phyloP scores from a whole-genome alignment of 2,888 invertebrate genomes.

The Ormyrus nitidulus region DNA sequence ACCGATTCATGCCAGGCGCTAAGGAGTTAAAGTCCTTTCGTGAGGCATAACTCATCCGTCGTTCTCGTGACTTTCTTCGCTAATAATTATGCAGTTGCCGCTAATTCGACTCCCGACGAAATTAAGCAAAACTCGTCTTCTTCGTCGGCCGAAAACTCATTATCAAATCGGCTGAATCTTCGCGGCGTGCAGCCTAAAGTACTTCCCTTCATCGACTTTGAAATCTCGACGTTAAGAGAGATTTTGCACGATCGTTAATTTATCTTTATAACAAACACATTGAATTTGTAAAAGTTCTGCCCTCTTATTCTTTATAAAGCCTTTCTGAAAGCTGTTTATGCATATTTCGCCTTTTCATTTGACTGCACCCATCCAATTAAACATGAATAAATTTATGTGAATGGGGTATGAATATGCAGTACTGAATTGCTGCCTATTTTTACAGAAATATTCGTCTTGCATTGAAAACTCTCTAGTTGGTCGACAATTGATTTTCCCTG shows the following conservation, averaged over 20 bases:
- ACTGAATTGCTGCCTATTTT: slow-evolving; percentile 3
- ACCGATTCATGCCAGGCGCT: background rate
- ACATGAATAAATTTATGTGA: background rate
- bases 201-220: background rate
- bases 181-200: background rate
- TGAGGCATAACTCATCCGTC: slow-evolving; percentile 13
- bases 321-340: no score
- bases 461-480: background rate
- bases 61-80: slow-evolving; percentile 31
- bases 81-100: slow-evolving; percentile 40
- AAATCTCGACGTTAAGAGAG: background rate
- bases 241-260: background rate
- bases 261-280: no score
- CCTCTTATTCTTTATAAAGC: no score
- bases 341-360: slow-evolving; percentile 8
- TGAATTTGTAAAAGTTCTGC: no score
- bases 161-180: slow-evolving; percentile 16
- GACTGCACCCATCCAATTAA: slow-evolving; percentile 14
- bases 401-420: slow-evolving; percentile 11
- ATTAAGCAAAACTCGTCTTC: slow-evolving; percentile 36
- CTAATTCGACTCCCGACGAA: slow-evolving; percentile 20
- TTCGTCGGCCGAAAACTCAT: slow-evolving; percentile 13
- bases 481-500: background rate
- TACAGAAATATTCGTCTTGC: background rate
- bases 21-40: slow-evolving; percentile 17